These are phyloP conservation scores for Cylloceria caligata DNA, from an alignment of 2,888 invertebrate genomes.

Conservation along the genomic window DNA sequence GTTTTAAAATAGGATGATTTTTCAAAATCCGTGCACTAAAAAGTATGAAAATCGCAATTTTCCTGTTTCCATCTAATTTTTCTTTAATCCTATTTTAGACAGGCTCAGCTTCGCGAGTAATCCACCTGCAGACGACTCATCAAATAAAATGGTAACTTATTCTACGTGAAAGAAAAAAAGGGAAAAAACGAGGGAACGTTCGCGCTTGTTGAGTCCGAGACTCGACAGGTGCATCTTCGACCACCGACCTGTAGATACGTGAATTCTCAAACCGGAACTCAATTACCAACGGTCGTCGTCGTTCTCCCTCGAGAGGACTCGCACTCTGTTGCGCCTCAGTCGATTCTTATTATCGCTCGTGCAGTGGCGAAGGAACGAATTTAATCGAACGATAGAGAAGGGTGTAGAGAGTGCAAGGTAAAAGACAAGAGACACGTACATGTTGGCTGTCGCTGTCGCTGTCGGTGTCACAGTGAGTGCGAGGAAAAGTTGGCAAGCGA, in stretches of 20 bases:
- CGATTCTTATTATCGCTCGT: slow-evolving; percentile 39
- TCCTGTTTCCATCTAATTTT: not conserved
- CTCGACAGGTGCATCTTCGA: slow-evolving; percentile 59
- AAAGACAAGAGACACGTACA: slow-evolving; percentile 4
- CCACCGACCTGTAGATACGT: slow-evolving; percentile 52
- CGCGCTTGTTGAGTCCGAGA: slow-evolving; percentile 1
- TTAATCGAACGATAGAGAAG: slow-evolving; percentile 40
- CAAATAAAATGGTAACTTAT: not conserved
- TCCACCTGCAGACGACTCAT: not conserved
- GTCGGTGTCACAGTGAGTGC: slow-evolving; percentile 3
- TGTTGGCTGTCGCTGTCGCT: slow-evolving; percentile 7
- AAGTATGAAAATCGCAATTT: not conserved
- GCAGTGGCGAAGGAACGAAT: slow-evolving; percentile 15
- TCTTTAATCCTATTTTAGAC: not conserved
- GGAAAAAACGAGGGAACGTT: not conserved
- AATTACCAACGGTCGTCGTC: slow-evolving; percentile 56
- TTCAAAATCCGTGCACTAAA: not conserved
- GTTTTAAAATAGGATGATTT: not conserved
- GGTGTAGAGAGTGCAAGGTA: not conserved
- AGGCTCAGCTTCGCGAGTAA: not conserved
- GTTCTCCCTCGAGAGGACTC: slow-evolving; percentile 16
- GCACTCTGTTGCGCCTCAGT: slow-evolving; percentile 53
- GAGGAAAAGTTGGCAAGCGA: slow-evolving; percentile 64
- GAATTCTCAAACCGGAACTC: slow-evolving; percentile 40
- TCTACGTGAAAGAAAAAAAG: not conserved